Evolutionary conservation across 2,113 vertebrate species (phyloP), one percentile per base, ranked within the genome.

Genomic region (Vombatus ursinus): DNA sequence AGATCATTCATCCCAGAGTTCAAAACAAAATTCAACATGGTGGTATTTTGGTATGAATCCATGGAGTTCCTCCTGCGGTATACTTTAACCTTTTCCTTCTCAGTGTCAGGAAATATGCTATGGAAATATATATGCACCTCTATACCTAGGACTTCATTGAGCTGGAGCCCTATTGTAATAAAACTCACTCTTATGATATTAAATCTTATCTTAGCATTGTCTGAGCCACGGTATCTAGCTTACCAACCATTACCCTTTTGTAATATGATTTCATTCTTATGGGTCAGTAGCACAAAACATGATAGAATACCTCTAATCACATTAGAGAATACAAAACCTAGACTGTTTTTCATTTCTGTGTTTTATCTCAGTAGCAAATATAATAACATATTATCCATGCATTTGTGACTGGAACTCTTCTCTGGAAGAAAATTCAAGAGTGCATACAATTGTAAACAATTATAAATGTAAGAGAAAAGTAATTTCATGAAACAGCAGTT

Each of bases 321-420:
- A 93, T 97, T 94, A 96, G 95, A 96, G 54, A 95, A 92, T 26
- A 94, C 50, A 61, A 94, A 26, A 90, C 92, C 0, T 50, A 92
- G 31, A 57, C 23, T 52, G 48, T 93, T 31, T 96, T 61, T 97
- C 94, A 89, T 95, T 96, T 97, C 89, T 57, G 92, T 50, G 91
- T 94, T 51, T 97, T 92, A 93, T 95, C 95, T 95, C 97, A 94
- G 48, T 19, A 96, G 96, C 94, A 89, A 28, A 94, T 95, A 95
- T 97, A 92, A 97, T 94, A 97, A 95, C 94, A 84, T 54, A 96
- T 94, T 92, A 96, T 89, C 91, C 26, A 90, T 50, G 94, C 95
- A 93, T 97, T 95, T 97, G 93, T 96, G 93, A 97, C 95, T 93
- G 96, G 96, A 97, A 97, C 95, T 94, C 95, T 97, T 93, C 96